Evolutionary conservation across 2,888 invertebrate species (phyloP).

Genomic region (Ethmia dodecea): DNA sequence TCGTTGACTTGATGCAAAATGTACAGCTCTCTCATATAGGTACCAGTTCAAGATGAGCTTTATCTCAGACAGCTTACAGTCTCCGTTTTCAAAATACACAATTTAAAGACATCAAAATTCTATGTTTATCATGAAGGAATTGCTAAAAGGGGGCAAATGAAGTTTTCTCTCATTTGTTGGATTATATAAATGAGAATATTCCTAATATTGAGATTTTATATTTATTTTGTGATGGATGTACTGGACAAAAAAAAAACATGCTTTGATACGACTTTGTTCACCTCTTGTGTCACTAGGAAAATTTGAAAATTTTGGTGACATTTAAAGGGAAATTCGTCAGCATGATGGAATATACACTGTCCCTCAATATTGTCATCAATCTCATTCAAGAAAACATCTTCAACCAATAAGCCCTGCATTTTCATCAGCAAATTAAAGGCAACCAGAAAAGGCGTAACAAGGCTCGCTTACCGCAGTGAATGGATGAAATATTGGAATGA

Average conservation of each 20-base stretch:
- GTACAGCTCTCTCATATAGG: neutral
- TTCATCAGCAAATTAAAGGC: too few relatives aligned
- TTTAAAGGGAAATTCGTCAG: conserved; percentile 1
- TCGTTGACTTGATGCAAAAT: neutral
- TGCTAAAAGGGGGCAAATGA: conserved; percentile 6
- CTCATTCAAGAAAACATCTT: too few relatives aligned
- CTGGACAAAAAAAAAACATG: conserved; percentile 2
- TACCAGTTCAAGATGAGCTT: neutral
- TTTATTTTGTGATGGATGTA: conserved; percentile 6
- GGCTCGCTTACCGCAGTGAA: too few relatives aligned
- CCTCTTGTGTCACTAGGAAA: conserved; percentile 1
- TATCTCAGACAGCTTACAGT: neutral
- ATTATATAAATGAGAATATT: conserved; percentile 8
- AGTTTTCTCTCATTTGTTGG: conserved; percentile 7
- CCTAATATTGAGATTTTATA: conserved; percentile 6
- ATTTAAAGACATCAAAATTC: conserved; percentile 7
- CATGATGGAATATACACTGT: conserved; percentile 1
- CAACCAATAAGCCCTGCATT: too few relatives aligned
- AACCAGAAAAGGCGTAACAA: too few relatives aligned
- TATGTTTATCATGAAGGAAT: conserved; percentile 9
- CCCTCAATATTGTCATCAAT: neutral
- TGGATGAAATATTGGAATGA: too few relatives aligned
- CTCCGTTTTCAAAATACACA: conserved; percentile 5
- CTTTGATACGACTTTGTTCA: neutral
- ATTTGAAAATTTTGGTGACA: conserved; percentile 5